These are phyloP conservation scores for Pangasianodon hypophthalmus DNA, from an alignment of 2,113 vertebrate genomes.

Conservation along the genomic window DNA sequence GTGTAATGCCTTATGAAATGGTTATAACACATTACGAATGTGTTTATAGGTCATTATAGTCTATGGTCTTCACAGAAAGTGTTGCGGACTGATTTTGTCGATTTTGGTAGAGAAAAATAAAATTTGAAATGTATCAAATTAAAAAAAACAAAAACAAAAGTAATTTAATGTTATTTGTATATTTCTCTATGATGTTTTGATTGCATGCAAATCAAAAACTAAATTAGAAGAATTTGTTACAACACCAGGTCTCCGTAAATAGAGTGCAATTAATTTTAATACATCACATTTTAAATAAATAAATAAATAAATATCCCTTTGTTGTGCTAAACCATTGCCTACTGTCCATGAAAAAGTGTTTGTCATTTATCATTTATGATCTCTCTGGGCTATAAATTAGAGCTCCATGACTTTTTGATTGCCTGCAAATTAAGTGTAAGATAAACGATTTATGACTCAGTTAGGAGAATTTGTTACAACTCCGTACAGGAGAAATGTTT, in stretches of 20 bases:
- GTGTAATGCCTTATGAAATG: not conserved
- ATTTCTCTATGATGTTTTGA: not conserved
- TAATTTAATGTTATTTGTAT: not conserved
- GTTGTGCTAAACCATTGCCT: not conserved
- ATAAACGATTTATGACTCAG: slow-evolving; percentile 29
- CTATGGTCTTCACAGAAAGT: not conserved
- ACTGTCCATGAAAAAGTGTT: not conserved
- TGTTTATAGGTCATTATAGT: not conserved
- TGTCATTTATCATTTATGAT: not conserved
- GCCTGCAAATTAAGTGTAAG: not conserved
- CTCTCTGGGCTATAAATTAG: not conserved
- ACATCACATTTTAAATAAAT: no score
- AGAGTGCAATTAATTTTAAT: not conserved
- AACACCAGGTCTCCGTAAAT: not conserved
- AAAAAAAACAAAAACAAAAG: not conserved
- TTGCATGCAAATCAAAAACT: not conserved
- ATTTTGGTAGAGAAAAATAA: not conserved
- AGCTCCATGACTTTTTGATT: not conserved
- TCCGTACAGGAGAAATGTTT: not conserved
- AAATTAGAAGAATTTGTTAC: not conserved
- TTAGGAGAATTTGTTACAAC: slow-evolving; percentile 30
- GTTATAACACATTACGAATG: not conserved
- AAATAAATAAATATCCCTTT: not conserved
- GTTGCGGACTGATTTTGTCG: not conserved
- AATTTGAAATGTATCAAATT: not conserved